phyloP scores from a whole-genome alignment of 1,140 invertebrate genomes.

The Halotydeus destructor region DNA sequence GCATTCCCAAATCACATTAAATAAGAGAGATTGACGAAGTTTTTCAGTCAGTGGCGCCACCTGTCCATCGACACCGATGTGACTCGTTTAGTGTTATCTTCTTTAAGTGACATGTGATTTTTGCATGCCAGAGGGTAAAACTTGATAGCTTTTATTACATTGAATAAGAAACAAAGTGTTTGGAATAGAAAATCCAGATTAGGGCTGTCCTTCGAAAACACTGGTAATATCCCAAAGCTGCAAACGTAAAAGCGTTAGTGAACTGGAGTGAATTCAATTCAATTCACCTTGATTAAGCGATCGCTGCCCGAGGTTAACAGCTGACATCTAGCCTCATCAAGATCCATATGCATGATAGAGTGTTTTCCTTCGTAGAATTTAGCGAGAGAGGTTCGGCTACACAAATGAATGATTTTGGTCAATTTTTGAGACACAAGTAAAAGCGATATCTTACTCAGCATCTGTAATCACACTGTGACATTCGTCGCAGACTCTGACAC shows the following conservation, averaged over 20 bases:
- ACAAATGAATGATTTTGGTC: neutral
- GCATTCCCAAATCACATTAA: too few relatives aligned
- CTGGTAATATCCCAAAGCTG: slow-evolving; percentile 25
- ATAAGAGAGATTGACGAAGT: too few relatives aligned
- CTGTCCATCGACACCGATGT: too few relatives aligned
- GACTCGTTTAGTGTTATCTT: too few relatives aligned
- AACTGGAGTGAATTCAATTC: slow-evolving; percentile 28
- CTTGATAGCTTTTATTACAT: too few relatives aligned
- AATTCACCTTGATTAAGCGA: slow-evolving; percentile 72
- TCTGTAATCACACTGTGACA: slow-evolving; percentile 63
- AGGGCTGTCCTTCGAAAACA: too few relatives aligned
- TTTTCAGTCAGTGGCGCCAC: too few relatives aligned
- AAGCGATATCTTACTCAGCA: slow-evolving; percentile 33
- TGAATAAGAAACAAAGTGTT: too few relatives aligned
- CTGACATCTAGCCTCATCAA: slow-evolving; percentile 62
- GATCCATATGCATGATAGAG: slow-evolving; percentile 59
- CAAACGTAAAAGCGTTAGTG: slow-evolving; percentile 24
- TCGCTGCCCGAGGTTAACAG: slow-evolving; percentile 83
- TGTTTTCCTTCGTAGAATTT: slow-evolving; percentile 89
- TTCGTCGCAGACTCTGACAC: slow-evolving; percentile 79
- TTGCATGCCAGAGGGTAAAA: too few relatives aligned
- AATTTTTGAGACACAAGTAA: neutral
- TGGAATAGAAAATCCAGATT: too few relatives aligned
- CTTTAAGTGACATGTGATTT: too few relatives aligned
- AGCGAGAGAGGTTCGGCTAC: slow-evolving; percentile 64